Conservation (phyloP, 2,888 invertebrate species). For the Brachyptera risi region DNA sequence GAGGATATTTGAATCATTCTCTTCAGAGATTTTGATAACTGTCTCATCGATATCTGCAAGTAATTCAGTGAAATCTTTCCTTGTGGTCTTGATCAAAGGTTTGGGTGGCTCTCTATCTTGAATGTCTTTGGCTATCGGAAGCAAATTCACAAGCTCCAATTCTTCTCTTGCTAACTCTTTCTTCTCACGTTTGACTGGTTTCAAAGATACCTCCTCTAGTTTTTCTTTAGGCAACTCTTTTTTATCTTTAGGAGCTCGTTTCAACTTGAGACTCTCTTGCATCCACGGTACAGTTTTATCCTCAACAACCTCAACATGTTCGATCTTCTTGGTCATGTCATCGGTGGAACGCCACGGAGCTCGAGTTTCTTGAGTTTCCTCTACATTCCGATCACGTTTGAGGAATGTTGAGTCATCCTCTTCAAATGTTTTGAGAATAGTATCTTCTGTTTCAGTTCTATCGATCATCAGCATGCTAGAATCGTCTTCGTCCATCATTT, state of each 20-base stretch:
- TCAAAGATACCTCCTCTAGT: conserved; percentile 50
- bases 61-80: conserved; percentile 29
- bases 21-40: neutral
- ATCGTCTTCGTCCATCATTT: conserved; percentile 15
- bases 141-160: conserved; percentile 26
- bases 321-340: conserved; percentile 24
- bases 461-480: neutral
- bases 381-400: neutral
- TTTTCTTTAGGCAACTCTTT: conserved; percentile 45
- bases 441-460: conserved; percentile 15
- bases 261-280: conserved; percentile 20
- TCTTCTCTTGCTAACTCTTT: conserved; percentile 24
- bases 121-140: conserved; percentile 17
- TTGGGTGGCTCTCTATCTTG: neutral
- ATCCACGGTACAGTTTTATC: conserved; percentile 31
- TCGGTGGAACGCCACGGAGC: too few relatives aligned
- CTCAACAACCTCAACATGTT: conserved; percentile 43
- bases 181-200: conserved; percentile 40
- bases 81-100: neutral
- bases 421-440: conserved; percentile 19
- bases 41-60: conserved; percentile 12
- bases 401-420: conserved; percentile 24
- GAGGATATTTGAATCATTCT: conserved; percentile 1
- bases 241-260: conserved; percentile 45
- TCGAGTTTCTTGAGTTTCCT: conserved; percentile 13